Conservation (phyloP, 2,888 invertebrate genomes). For the Polietes domitor region DNA sequence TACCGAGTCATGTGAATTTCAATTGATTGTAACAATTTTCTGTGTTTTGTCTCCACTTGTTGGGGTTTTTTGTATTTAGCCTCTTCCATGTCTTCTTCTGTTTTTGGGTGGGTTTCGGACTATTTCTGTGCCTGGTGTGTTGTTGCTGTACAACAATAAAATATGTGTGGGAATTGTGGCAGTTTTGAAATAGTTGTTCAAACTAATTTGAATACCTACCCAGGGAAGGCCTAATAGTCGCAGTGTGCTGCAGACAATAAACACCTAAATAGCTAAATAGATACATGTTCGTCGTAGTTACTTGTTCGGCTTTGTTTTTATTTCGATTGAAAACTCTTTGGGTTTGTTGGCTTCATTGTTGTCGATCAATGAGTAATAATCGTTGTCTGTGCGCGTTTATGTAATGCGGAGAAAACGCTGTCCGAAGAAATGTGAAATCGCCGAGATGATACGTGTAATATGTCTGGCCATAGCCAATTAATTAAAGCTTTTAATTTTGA, state of each 20-base stretch:
- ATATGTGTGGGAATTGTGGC: constrained; percentile 41
- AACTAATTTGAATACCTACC: constrained; percentile 30
- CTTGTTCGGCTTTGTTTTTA: background rate
- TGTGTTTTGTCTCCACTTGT: background rate
- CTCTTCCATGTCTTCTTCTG: background rate
- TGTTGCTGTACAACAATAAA: background rate
- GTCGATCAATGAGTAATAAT: background rate
- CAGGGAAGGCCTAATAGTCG: constrained; percentile 1
- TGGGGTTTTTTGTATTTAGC: background rate
- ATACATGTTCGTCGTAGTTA: no score
- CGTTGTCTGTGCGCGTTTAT: background rate
- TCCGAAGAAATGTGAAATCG: background rate
- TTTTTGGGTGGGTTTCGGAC: constrained; percentile 25
- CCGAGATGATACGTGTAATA: background rate
- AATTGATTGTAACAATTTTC: constrained; percentile 28
- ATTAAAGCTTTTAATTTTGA: background rate
- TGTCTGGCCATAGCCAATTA: background rate
- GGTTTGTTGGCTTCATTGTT: no score
- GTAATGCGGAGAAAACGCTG: constrained; percentile 3
- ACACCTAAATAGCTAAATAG: no score
- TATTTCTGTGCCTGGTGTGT: background rate
- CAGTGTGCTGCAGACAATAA: no score
- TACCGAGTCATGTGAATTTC: constrained; percentile 47
- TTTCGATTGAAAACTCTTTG: background rate
- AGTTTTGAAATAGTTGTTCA: constrained; percentile 24